Evolutionary conservation across 92 coral and sea anemone genomes (phyloP), one percentile per base, ranked within the genome.

Genomic region (Phenganax marumi): DNA sequence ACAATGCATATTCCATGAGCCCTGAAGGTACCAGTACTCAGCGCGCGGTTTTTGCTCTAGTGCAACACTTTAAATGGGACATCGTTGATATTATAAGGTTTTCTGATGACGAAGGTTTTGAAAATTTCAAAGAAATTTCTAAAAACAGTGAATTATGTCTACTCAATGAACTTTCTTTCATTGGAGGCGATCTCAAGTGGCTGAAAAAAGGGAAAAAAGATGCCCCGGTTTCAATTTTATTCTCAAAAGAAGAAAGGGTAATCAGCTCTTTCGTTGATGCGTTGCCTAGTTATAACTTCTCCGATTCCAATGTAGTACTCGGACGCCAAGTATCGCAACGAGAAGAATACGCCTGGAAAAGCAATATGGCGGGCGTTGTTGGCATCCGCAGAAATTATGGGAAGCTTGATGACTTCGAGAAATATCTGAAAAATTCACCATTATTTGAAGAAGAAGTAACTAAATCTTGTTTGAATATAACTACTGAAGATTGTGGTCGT

Each of bases 31-130:
- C 16, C 10, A 61, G 17, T 1, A 23, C 48, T 1, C 72, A 62
- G 16, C 57, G 73, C 51, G 95, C 97, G 3, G 85, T 96, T 53
- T 85, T 88, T 47, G 90, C 86, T 51, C 80, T 96, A 17, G 90
- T 90, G 0, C 87, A 89, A 48, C 60, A 64, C n/a, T 87, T 91
- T 75, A 86, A 92, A 55, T 96, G 99, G 99, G 89, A 90, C 64
- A 87, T 90, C 74, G 81, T 88, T 21, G 97, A 90, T 3, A 90
- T 87, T 2, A 88, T 96, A 52, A 53, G 73, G 60, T 89, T 87
- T 77, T 88, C 85, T 18, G 86, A 85, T 57, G 77, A 75, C 2
- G 74, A 70, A 9, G 90, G 91, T 1, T 47, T 60, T 21, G 56
- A 78, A 43, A 47, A 78, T 11, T 78, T 78, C 49, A 61, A 50